phyloP scores from a whole-genome alignment of 2,888 invertebrate species.

The Tiliacea citrago region DNA sequence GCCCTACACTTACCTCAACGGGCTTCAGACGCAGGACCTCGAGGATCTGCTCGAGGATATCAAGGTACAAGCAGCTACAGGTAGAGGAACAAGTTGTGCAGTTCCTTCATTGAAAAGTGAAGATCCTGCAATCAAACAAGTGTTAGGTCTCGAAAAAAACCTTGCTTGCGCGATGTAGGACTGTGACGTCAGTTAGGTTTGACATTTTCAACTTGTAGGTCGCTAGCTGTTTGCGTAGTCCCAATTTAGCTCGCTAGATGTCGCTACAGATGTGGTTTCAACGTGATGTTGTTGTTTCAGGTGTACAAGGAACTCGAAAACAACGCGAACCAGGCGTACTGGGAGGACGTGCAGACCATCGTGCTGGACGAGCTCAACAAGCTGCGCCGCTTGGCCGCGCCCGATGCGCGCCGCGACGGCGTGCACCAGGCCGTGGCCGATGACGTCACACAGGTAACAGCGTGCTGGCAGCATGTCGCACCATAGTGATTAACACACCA shows the following conservation, averaged over 20 bases:
- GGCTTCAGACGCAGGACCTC: constrained; percentile 96
- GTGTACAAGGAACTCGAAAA: constrained; percentile 98
- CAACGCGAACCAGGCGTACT: constrained; percentile 96
- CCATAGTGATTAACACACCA: no score
- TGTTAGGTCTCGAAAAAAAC: background rate
- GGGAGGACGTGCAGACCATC: constrained; percentile 99
- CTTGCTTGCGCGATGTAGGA: background rate
- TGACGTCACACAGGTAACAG: constrained; percentile 93
- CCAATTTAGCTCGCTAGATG: background rate
- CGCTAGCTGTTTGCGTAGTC: background rate
- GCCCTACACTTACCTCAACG: constrained; percentile 98
- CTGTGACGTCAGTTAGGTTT: background rate
- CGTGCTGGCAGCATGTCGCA: background rate
- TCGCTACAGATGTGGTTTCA: background rate
- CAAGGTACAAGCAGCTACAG: constrained; percentile 88
- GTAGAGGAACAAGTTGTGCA: background rate
- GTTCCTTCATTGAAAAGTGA: background rate
- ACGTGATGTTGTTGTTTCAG: constrained; percentile 67
- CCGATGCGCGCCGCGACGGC: constrained; percentile 92
- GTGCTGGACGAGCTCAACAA: constrained; percentile 98
- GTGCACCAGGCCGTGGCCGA: constrained; percentile 98
- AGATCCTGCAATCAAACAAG: background rate
- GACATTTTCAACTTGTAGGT: background rate
- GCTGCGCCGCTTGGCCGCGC: constrained; percentile 93
- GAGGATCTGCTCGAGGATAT: constrained; percentile 99